phyloP scores from a whole-genome alignment of 2,113 vertebrate genomes.

The Leucosticte australis region DNA sequence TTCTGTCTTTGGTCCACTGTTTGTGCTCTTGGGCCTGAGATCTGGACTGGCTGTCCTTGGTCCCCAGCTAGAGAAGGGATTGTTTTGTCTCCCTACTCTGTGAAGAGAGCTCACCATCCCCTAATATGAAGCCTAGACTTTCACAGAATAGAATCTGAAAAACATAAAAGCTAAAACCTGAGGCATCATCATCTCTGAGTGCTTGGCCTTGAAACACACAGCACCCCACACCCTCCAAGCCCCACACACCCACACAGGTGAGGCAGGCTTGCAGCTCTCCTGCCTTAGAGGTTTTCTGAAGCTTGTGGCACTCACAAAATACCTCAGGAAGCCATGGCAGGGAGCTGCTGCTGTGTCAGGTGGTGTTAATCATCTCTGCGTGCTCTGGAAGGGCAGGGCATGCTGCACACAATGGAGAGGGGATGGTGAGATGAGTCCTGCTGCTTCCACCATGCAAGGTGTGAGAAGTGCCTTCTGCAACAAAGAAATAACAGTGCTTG shows the following conservation, averaged over 20 bases:
- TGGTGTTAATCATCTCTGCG: neutral
- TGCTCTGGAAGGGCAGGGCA: neutral
- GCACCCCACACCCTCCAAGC: neutral
- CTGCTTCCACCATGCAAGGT: neutral
- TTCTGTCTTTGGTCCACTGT: neutral
- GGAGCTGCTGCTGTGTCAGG: neutral
- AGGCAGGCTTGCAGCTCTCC: neutral
- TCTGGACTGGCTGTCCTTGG: neutral
- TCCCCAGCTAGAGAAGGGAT: neutral
- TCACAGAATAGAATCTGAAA: neutral
- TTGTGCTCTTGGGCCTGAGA: neutral
- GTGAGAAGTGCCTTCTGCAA: neutral
- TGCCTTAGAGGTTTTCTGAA: neutral
- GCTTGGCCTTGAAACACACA: accelerated
- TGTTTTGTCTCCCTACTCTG: neutral
- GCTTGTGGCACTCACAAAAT: neutral
- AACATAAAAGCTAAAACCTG: neutral
- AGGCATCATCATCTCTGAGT: accelerated
- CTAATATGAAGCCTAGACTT: neutral
- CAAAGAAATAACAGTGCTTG: neutral
- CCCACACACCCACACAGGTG: neutral
- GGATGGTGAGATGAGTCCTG: neutral
- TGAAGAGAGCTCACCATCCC: neutral
- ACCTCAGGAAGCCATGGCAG: neutral
- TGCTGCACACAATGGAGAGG: neutral